Percentiles rank a stretch among this genome's conserved stretches.
phyloP scores from a whole-genome alignment of 2,797 vertebrate genomes.

The Mallotus villosus region DNA sequence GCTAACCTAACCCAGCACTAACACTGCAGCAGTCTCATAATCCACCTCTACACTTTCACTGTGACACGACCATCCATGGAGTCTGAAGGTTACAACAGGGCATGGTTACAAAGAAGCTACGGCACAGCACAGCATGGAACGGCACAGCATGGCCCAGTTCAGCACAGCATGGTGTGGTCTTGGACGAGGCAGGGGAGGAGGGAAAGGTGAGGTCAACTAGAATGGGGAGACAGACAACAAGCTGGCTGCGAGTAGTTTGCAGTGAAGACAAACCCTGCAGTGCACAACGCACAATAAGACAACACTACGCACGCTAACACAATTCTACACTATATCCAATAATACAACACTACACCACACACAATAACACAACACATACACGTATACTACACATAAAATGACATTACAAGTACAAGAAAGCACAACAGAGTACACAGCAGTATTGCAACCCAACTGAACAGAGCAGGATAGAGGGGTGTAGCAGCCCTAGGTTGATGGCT shows the following conservation, averaged over 20 bases:
- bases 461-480: neutral
- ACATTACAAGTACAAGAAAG: neutral
- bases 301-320: neutral
- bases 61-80: too few species aligned
- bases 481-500: too few species aligned
- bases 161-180: neutral
- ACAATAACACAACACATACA: neutral
- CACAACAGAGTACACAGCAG: neutral
- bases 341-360: neutral
- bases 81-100: neutral
- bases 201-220: too few species aligned
- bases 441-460: neutral
- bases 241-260: too few species aligned
- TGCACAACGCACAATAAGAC: neutral
- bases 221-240: too few species aligned
- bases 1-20: neutral
- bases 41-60: too few species aligned
- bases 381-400: neutral
- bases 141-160: neutral
- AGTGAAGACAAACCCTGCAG: neutral
- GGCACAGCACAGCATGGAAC: neutral
- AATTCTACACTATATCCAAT: neutral
- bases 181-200: too few species aligned
- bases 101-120: neutral
- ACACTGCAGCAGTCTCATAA: too few species aligned